Base-by-base conservation (phyloP, 2,888 invertebrate species). In the Noctua janthe region DNA sequence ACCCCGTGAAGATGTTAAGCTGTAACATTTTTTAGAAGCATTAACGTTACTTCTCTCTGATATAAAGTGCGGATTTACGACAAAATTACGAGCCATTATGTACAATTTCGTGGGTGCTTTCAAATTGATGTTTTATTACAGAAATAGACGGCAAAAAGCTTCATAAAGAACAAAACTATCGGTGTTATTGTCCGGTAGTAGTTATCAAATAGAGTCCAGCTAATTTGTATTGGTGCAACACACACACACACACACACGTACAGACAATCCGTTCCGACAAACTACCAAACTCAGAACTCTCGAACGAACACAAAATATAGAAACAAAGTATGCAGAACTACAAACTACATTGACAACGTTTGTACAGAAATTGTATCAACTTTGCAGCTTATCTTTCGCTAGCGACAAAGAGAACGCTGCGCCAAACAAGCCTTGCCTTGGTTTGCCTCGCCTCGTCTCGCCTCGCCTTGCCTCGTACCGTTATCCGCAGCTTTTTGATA, bases 1-100 rank as follows among this genome's bases (percentile, higher is more conserved):
- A 85, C 86, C 80, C 85, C 82, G 82, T 87, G 86, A 89, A 91
- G 84, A 90, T 90, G 83, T 92, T 91, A 90, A 91, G 88, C 88
- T 78, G 82, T 88, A 87, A 89, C 88, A 87, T 90, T 92, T 92
- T 91, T 92, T 88, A 83, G 78, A 82, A 82, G 74, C 78, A 78
- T 78, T 76, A 83, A 72, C 67, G 71, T 78, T 86, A 76, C 85
- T 82, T 75, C 64, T 85, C 75, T 35, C 35, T 73, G 62, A 79
- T 73, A 87, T 86, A 82, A 86, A 85, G 78, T 80, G 70, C 49
- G 77, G 35, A 81, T 82, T 84, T 87, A 87, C 74, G 76, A 74
- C 39, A 11, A 66, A 73, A 71, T 86, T 81, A 79, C 72, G 79
- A 86, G 71, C 66, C 77, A 78, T 81, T 82, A 76, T 80, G 66